Conservation (phyloP, 2,888 invertebrate species). For the Phortica magna region DNA sequence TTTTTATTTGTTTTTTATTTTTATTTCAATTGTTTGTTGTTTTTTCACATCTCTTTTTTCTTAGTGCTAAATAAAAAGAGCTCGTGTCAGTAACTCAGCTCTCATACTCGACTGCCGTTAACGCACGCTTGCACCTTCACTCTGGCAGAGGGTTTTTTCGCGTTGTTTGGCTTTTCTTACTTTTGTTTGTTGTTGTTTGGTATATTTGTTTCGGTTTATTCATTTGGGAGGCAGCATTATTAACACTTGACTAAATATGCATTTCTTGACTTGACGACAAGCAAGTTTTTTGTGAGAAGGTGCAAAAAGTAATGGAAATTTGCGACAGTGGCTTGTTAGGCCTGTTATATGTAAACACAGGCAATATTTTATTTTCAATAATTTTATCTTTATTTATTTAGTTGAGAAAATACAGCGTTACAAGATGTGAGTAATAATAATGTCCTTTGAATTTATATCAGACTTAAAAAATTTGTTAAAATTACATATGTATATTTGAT, state of each 20-base stretch:
- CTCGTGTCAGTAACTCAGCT: conserved; percentile 38
- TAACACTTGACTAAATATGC: conserved; percentile 78
- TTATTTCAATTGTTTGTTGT: conserved; percentile 45
- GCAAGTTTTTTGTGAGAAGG: neutral
- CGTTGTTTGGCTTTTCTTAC: conserved; percentile 33
- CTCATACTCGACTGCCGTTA: conserved; percentile 52
- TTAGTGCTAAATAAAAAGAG: conserved; percentile 37
- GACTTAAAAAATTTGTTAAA: too few species aligned
- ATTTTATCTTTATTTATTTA: too few species aligned
- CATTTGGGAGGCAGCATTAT: conserved; percentile 74
- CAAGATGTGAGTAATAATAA: too few species aligned
- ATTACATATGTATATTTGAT: too few species aligned
- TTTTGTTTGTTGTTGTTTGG: neutral
- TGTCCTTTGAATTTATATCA: too few species aligned
- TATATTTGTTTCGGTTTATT: conserved; percentile 47
- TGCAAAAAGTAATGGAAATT: neutral
- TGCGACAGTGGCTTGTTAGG: neutral
- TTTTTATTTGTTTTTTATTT: conserved; percentile 58
- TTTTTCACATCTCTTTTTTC: conserved; percentile 35
- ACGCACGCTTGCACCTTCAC: conserved; percentile 68
- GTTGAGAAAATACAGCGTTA: too few species aligned
- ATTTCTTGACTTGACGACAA: conserved; percentile 68
- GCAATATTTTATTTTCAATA: too few species aligned
- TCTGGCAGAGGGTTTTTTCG: conserved; percentile 43
- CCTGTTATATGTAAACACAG: too few species aligned